Conservation (phyloP, 2,888 invertebrate species). For the Andrena fulva region DNA sequence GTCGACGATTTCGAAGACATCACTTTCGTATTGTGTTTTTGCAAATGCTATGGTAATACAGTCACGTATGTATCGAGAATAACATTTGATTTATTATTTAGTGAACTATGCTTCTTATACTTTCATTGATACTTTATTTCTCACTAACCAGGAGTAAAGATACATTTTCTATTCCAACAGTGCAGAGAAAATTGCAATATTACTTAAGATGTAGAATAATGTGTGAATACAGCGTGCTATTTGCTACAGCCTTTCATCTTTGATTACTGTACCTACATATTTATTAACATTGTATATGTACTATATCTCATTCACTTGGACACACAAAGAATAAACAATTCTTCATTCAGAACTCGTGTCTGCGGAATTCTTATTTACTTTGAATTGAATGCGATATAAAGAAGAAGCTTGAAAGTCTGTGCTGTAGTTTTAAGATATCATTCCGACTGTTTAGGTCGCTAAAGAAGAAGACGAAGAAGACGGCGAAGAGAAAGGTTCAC, state of each 20-base stretch:
- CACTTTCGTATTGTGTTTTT: neutral
- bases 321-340: neutral
- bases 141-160: neutral
- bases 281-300: neutral
- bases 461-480: slow-evolving; percentile 1
- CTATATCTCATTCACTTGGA: neutral
- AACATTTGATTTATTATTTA: neutral
- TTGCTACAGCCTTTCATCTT: neutral
- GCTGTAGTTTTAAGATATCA: slow-evolving; percentile 11
- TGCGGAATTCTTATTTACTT: neutral
- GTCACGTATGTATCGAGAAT: slow-evolving; percentile 23
- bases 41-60: neutral
- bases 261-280: neutral
- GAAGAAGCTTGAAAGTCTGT: neutral
- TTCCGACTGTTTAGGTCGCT: slow-evolving; percentile 53
- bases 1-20: slow-evolving; percentile 2
- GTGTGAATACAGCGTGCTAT: neutral
- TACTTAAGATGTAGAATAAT: neutral
- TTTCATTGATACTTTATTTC: neutral
- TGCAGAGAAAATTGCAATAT: neutral
- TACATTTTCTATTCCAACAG: neutral
- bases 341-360: neutral
- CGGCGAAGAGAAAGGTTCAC: neutral
- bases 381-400: neutral
- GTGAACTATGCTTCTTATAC: neutral